Percentiles rank a stretch among this genome's conserved stretches.
Evolutionary conservation across 2,797 vertebrate genomes (phyloP).

Genomic region (Hapalemur alaotrensis): DNA sequence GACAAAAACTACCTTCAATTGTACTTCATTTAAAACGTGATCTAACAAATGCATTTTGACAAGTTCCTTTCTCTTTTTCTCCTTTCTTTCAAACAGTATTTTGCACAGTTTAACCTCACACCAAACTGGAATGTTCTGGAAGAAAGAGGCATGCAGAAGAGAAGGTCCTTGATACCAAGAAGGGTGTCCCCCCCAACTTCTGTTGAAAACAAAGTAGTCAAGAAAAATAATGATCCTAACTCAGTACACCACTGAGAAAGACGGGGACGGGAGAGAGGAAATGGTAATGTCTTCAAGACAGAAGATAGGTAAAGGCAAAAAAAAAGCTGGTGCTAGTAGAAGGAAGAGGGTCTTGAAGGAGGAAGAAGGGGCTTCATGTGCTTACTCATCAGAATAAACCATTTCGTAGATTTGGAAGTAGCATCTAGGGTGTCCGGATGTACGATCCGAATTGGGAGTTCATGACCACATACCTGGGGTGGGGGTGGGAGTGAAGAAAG

Average conservation of each 20-base stretch:
- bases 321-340: background rate
- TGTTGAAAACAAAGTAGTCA: slow-evolving; percentile 53
- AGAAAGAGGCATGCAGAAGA: slow-evolving; percentile 75
- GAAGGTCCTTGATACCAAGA: slow-evolving; percentile 66
- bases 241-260: background rate
- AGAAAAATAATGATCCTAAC: slow-evolving; percentile 54
- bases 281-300: background rate
- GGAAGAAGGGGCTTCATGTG: background rate
- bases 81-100: slow-evolving; percentile 82
- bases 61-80: slow-evolving; percentile 81
- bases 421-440: background rate
- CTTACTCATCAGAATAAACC: background rate
- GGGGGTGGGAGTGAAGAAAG: background rate
- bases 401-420: background rate
- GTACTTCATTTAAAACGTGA: slow-evolving; percentile 83
- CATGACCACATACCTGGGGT: accelerated
- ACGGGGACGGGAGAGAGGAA: background rate
- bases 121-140: slow-evolving; percentile 80
- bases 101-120: slow-evolving; percentile 84
- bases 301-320: background rate
- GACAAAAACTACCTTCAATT: slow-evolving; percentile 85
- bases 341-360: background rate
- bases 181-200: background rate
- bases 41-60: slow-evolving; percentile 86
- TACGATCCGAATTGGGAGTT: background rate